A percentile compares a stretch with the other conserved stretches of the same genome.
These are phyloP conservation scores for Ophioninae sp. DNA, from an alignment of 2,888 invertebrate genomes.

Conservation along the genomic window DNA sequence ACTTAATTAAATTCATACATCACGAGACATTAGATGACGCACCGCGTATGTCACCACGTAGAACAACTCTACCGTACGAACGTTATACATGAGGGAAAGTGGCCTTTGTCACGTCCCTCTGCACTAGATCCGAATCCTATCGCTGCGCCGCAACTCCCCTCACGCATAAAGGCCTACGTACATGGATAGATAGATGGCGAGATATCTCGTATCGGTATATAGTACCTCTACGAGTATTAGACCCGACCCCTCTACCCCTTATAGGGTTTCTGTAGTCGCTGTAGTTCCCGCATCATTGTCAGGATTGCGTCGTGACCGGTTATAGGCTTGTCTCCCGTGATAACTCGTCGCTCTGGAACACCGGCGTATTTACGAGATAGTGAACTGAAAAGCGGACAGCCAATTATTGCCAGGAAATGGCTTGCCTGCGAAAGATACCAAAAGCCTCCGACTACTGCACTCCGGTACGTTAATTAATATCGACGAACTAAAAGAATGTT, in stretches of 20 bases:
- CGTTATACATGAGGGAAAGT: conserved; percentile 49
- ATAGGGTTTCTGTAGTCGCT: neutral
- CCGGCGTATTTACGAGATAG: conserved; percentile 21
- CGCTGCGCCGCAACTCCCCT: conserved; percentile 39
- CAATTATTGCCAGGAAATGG: conserved; percentile 7
- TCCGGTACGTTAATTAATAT: neutral
- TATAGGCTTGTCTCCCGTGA: conserved; percentile 13
- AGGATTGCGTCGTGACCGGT: conserved; percentile 5
- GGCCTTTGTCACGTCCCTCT: conserved; percentile 66
- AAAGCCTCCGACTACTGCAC: neutral
- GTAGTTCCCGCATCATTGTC: conserved; percentile 51
- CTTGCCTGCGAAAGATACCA: neutral
- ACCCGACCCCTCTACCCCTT: conserved; percentile 31
- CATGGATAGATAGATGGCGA: neutral
- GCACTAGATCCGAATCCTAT: conserved; percentile 65
- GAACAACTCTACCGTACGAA: conserved; percentile 16
- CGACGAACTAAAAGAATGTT: neutral
- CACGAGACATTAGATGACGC: conserved; percentile 70
- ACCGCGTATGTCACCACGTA: conserved; percentile 30
- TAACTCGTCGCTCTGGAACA: conserved; percentile 21
- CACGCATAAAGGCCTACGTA: neutral
- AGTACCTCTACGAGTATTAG: conserved; percentile 8
- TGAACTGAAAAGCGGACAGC: conserved; percentile 32
- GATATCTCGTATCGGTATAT: neutral
- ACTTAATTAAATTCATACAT: conserved; percentile 77